Evolutionary conservation across 23 tunicate species (phyloP).

Genomic region (Phallusia fumigata): DNA sequence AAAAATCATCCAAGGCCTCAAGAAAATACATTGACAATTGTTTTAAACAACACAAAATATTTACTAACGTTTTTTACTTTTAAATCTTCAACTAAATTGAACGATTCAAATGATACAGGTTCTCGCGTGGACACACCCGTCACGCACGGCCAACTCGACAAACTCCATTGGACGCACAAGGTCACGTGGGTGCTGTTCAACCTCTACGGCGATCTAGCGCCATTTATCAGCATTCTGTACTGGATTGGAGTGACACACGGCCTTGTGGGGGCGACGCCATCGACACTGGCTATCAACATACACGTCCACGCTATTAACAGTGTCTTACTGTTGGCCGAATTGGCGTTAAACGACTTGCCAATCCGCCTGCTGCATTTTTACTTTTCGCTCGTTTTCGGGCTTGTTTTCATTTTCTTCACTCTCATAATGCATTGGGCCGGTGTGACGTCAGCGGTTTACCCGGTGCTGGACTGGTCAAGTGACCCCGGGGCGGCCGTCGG

Average conservation of each 20-base stretch:
- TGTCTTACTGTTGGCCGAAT: conserved; percentile 37
- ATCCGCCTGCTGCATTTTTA: conserved; percentile 53
- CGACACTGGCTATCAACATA: conserved; percentile 25
- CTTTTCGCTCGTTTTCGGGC: conserved; percentile 27
- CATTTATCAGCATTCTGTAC: conserved; percentile 28
- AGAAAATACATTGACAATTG: no score
- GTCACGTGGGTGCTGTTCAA: conserved; percentile 38
- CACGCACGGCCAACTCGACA: no score
- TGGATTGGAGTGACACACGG: conserved; percentile 37
- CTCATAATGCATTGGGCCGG: conserved; percentile 36
- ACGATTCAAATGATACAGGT: no score
- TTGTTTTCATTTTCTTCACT: conserved; percentile 26
- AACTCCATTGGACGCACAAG: conserved; percentile 11
- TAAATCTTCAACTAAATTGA: no score
- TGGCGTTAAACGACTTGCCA: conserved; percentile 15
- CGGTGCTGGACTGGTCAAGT: conserved; percentile 39
- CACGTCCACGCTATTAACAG: conserved; percentile 59
- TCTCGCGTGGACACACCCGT: no score
- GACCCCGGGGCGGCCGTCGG: conserved; percentile 24
- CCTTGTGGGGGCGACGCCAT: conserved; percentile 26
- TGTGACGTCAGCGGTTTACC: conserved; percentile 25
- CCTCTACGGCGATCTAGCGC: conserved; percentile 30
- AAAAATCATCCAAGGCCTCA: no score
- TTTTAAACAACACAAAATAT: no score
- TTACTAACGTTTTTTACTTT: no score